These are phyloP conservation scores for Drosophila pegasa DNA, from an alignment of 2,888 invertebrate genomes.

Conservation along the genomic window DNA sequence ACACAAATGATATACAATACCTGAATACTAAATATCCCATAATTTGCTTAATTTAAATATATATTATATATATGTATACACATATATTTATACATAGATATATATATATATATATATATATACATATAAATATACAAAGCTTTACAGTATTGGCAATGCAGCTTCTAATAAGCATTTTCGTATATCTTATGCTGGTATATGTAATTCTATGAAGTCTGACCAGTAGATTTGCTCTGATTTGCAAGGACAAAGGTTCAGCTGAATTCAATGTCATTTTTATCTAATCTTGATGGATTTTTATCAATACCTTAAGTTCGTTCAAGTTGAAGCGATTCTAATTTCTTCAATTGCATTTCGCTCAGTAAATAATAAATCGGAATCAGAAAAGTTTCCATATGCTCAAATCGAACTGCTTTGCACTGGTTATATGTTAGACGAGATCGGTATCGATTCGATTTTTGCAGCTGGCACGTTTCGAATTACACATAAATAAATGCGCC, in stretches of 20 bases:
- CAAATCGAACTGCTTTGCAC: conserved; percentile 52
- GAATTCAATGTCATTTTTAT: conserved; percentile 59
- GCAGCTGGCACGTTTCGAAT: conserved; percentile 67
- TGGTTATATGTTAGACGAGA: conserved; percentile 45
- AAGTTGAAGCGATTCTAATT: conserved; percentile 52
- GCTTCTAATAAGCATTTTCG: too few species aligned
- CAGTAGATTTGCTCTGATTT: neutral
- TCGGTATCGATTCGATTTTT: conserved; percentile 45
- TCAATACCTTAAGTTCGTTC: conserved; percentile 54
- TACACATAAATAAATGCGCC: conserved; percentile 64
- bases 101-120: too few species aligned
- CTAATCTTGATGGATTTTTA: conserved; percentile 36
- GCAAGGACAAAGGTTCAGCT: conserved; percentile 19
- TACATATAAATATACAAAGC: too few species aligned
- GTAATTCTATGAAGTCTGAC: neutral
- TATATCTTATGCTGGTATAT: too few species aligned
- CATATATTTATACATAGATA: too few species aligned
- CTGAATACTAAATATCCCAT: too few species aligned
- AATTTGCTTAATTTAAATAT: too few species aligned
- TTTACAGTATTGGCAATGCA: too few species aligned
- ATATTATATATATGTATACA: too few species aligned
- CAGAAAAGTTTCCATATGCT: conserved; percentile 40
- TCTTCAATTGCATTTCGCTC: conserved; percentile 42
- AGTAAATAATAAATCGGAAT: conserved; percentile 23
- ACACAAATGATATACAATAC: too few species aligned